These are phyloP conservation scores for Apamea epomidion DNA, from an alignment of 2,888 invertebrate species.

Conservation along the genomic window DNA sequence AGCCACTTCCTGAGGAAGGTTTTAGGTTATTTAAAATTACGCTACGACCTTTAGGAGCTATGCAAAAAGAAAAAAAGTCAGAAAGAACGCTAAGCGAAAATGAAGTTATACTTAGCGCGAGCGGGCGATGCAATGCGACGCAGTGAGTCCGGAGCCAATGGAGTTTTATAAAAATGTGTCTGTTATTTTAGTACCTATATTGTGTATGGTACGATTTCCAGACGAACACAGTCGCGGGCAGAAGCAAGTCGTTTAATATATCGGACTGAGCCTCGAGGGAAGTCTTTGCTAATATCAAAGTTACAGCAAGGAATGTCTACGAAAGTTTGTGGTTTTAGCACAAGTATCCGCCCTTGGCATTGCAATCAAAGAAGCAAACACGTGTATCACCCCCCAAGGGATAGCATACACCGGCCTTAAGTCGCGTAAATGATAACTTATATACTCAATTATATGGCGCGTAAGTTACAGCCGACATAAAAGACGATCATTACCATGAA, in stretches of 20 bases:
- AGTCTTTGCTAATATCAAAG: conserved; percentile 26
- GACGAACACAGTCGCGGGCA: neutral
- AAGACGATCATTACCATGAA: conserved; percentile 71
- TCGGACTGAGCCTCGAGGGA: neutral
- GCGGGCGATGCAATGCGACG: neutral
- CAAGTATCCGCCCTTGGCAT: conserved; percentile 20
- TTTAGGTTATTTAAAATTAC: neutral
- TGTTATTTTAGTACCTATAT: neutral
- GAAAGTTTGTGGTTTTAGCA: neutral
- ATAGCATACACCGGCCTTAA: conserved; percentile 43
- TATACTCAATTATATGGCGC: conserved; percentile 71
- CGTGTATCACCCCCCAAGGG: conserved; percentile 30
- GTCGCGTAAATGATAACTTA: conserved; percentile 60
- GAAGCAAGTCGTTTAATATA: neutral
- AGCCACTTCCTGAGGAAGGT: neutral
- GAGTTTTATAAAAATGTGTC: neutral
- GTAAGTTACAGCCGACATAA: conserved; percentile 73
- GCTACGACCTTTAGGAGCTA: neutral
- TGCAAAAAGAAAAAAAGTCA: neutral
- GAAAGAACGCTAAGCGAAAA: neutral
- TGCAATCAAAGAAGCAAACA: conserved; percentile 34
- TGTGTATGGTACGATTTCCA: neutral
- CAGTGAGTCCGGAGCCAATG: neutral
- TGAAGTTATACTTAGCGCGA: neutral
- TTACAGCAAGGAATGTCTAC: conserved; percentile 6